phyloP scores from a whole-genome alignment of 1,140 invertebrate species.

The Drosophila pseudoobscura region DNA sequence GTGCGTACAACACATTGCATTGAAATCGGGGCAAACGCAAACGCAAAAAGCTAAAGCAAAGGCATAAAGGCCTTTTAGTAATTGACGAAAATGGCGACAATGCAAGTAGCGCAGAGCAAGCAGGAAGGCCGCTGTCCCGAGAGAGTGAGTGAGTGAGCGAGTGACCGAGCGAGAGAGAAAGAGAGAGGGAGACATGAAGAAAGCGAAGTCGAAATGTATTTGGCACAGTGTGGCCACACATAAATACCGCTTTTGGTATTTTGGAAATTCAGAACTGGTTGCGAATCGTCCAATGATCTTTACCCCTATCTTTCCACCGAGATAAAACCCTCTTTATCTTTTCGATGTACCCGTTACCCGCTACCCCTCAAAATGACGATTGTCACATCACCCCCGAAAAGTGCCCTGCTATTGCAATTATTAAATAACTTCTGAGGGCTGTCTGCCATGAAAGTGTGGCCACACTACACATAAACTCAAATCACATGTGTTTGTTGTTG shows the following conservation, averaged over 20 bases:
- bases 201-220: constrained; percentile 69
- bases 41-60: constrained; percentile 40
- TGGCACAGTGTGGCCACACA: constrained; percentile 69
- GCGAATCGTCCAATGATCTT: constrained; percentile 1
- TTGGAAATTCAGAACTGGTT: not conserved
- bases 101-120: constrained; percentile 49
- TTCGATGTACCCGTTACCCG: no score
- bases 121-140: constrained; percentile 31
- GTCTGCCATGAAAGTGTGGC: constrained; percentile 19
- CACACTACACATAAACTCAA: constrained; percentile 52
- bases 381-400: no score
- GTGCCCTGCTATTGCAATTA: not conserved
- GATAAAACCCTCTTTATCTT: not conserved
- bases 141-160: constrained; percentile 25
- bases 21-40: constrained; percentile 7
- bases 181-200: constrained; percentile 27
- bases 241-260: constrained; percentile 52
- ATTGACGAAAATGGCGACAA: constrained; percentile 82
- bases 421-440: not conserved
- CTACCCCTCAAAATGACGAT: not conserved
- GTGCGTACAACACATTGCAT: constrained; percentile 26
- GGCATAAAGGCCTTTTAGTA: constrained; percentile 66
- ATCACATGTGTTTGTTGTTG: constrained; percentile 73
- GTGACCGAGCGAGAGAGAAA: constrained; percentile 6
- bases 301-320: no score